Percentiles rank a stretch among this genome's conserved stretches.
Conservation (phyloP, 2,888 invertebrate genomes). For the Drosophila hamatofila region DNA sequence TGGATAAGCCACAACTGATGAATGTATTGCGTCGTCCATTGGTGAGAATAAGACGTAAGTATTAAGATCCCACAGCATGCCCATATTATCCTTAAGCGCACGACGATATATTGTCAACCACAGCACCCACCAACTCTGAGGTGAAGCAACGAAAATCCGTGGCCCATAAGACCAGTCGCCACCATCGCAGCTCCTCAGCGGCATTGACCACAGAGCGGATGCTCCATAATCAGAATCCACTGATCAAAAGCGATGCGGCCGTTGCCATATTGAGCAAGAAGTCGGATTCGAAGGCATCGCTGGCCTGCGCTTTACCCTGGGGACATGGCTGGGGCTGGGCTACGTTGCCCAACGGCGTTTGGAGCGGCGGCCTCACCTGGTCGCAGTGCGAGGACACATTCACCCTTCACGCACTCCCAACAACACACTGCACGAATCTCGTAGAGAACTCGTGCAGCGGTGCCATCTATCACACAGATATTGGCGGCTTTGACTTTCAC, state of each 20-base stretch:
- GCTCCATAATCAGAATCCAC: constrained; percentile 81
- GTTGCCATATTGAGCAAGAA: constrained; percentile 85
- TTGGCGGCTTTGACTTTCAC: constrained; percentile 87
- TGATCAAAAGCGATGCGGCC: constrained; percentile 85
- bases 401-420: constrained; percentile 88
- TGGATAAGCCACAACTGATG: constrained; percentile 89
- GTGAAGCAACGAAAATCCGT: constrained; percentile 83
- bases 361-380: constrained; percentile 89
- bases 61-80: constrained; percentile 4
- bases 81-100: constrained; percentile 19
- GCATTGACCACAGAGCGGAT: constrained; percentile 71
- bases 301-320: constrained; percentile 86
- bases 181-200: constrained; percentile 65
- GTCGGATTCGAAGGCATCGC: constrained; percentile 84
- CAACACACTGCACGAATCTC: constrained; percentile 88
- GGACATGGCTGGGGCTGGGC: constrained; percentile 93
- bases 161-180: constrained; percentile 59
- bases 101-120: neutral
- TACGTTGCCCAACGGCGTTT: constrained; percentile 88
- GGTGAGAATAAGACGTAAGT: constrained; percentile 89
- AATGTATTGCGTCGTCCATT: constrained; percentile 88
- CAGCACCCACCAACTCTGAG: constrained; percentile 87
- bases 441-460: constrained; percentile 87
- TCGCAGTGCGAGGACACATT: constrained; percentile 89
- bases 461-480: constrained; percentile 88